These are phyloP conservation scores for Sandelia bainsii DNA, from an alignment of 2,797 vertebrate genomes.

Conservation along the genomic window DNA sequence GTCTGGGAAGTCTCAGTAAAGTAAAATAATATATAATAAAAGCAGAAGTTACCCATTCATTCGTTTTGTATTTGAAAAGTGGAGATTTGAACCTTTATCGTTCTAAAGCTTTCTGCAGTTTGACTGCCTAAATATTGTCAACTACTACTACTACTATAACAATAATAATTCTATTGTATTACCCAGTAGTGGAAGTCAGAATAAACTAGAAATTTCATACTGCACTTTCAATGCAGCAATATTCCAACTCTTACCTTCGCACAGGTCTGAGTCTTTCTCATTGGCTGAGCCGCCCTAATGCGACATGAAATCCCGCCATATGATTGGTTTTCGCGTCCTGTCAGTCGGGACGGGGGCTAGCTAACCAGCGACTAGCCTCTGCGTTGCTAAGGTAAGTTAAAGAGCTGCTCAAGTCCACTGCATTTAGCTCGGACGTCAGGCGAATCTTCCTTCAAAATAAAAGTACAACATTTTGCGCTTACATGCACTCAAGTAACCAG, in stretches of 20 bases:
- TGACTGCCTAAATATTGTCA: not conserved
- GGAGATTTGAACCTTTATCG: not conserved
- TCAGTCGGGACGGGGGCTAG: constrained; percentile 60
- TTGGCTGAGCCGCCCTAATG: constrained; percentile 69
- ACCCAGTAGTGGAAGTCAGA: not conserved
- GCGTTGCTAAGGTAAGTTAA: constrained; percentile 85
- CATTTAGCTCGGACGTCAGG: fast-evolving
- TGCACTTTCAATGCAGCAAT: constrained; percentile 40
- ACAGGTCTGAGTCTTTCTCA: constrained; percentile 42
- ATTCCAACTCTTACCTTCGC: constrained; percentile 58
- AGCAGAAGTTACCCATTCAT: too few relatives aligned
- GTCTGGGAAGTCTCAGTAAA: not conserved
- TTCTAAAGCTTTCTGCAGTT: too few relatives aligned
- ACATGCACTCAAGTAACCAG: too few relatives aligned
- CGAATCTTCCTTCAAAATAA: constrained; percentile 34
- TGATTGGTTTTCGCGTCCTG: constrained; percentile 64
- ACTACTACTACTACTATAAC: not conserved
- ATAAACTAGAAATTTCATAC: constrained; percentile 9
- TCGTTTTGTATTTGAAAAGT: not conserved
- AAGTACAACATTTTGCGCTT: not conserved
- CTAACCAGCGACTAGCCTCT: constrained; percentile 65
- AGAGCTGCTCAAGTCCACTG: constrained; percentile 45
- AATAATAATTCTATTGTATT: not conserved
- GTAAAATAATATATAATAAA: not conserved
- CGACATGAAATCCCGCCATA: constrained; percentile 31